Evolutionary conservation across 2,888 invertebrate species (phyloP).

Genomic region (Lithodes maja): DNA sequence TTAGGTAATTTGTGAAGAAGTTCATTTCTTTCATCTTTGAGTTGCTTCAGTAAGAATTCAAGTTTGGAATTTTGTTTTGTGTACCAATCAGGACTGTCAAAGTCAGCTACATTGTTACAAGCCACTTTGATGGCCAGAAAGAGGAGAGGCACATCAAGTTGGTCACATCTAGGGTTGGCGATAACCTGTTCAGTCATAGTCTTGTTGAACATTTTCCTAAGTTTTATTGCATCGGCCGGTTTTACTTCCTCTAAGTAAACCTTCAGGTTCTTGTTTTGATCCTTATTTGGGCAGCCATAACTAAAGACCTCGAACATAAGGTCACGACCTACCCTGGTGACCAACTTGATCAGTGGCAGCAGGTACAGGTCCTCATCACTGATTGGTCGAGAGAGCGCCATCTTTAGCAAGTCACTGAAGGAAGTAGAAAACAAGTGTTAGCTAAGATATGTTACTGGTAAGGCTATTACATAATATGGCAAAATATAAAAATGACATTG

Average conservation of each 20-base stretch:
- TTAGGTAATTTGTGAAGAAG: background rate
- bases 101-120: background rate
- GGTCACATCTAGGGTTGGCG: background rate
- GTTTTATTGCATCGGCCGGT: background rate
- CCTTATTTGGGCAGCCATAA: conserved; percentile 10
- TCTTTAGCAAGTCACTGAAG: too few relatives aligned
- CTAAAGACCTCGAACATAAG: background rate
- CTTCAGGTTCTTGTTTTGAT: background rate
- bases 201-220: background rate
- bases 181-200: background rate
- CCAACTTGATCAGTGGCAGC: background rate
- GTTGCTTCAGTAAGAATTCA: background rate
- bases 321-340: background rate
- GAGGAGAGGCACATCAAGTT: background rate
- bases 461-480: too few relatives aligned
- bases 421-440: too few relatives aligned
- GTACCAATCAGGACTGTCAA: background rate
- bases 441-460: too few relatives aligned
- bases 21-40: background rate
- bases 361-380: background rate
- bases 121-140: background rate
- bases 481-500: too few relatives aligned
- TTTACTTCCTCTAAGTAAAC: background rate
- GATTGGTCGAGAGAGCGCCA: background rate
- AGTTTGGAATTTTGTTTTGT: background rate